Base-by-base conservation (phyloP, 2,888 invertebrate genomes). In the Himalopsyche japonica region DNA sequence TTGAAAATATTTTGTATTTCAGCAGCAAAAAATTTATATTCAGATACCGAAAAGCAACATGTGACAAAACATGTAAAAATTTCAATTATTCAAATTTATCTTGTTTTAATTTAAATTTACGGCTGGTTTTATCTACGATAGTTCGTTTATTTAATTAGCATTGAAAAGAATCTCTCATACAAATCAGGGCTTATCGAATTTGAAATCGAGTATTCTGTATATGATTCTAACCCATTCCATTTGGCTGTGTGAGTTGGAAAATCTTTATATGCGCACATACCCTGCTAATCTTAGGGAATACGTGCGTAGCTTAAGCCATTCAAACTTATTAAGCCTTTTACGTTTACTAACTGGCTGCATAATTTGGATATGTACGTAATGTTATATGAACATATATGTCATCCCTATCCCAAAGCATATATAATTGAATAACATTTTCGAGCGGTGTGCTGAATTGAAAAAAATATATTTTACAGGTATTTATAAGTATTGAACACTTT, bases 161-260 rank as follows among this genome's bases (percentile, higher is more conserved):
- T 34, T 47, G 79, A 82, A 84, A 82, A 57, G 80, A 30, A 79
- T 79, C 79, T 70, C 12, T 77, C 24, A 78, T 81, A 70, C 81
- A 47, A 79, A 7, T 79, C 37, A 79, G 76, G 79, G 82, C 70
- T 79, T 76, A 79, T 82, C 76, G 84, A 32, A 34, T 64, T 76
- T 37, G 37, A 80, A 83, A 83, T 83, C 80, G 82, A 84, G 82
- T 84, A 82, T 79, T 79, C 82, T 49, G 30, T 84, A 70, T 48
- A 79, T 49, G 37, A 18, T 24, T 37, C n/a, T 24, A 34, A 27
- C 43, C 15, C 79, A 15, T 10, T 6, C 49, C 20, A 48, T 82
- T 47, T 70, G 79, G 27, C 49, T 79, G 47, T 82, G 43, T 32
- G 34, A n/a, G 12, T 30, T 18, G 6, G 27, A 18, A 79, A 79